phyloP scores from a whole-genome alignment of 2,888 invertebrate genomes.

The Octonoba sinensis region DNA sequence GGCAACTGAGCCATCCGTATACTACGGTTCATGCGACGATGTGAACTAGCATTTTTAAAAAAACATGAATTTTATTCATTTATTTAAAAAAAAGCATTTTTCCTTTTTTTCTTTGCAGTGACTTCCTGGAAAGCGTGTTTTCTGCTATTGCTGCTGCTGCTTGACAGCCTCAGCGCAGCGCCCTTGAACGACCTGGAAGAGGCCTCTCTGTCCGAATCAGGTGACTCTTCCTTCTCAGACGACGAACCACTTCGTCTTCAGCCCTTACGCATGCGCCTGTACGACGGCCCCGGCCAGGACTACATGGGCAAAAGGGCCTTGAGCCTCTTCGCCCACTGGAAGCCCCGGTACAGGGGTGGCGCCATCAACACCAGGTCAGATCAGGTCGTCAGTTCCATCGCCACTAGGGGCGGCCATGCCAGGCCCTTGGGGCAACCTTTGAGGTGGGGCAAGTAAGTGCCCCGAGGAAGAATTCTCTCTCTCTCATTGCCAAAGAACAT shows the following conservation, averaged over 20 bases:
- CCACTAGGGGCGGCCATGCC: conserved; percentile 31
- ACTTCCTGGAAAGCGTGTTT: conserved; percentile 25
- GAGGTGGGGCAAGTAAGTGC: conserved; percentile 35
- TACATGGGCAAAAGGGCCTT: conserved; percentile 42
- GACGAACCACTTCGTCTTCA: background rate
- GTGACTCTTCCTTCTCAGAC: conserved; percentile 22
- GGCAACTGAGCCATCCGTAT: no score
- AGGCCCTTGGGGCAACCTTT: conserved; percentile 51
- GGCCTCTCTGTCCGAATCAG: background rate
- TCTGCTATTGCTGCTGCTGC: conserved; percentile 18
- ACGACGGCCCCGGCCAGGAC: conserved; percentile 16
- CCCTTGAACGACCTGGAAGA: background rate
- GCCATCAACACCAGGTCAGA: conserved; percentile 54
- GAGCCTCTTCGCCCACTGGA: conserved; percentile 45
- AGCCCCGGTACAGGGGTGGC: conserved; percentile 24
- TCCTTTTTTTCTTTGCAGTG: conserved; percentile 19
- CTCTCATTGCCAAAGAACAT: background rate
- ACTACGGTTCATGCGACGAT: no score
- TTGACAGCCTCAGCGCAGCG: conserved; percentile 2
- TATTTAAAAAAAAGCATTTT: background rate
- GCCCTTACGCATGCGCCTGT: background rate
- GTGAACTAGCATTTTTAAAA: no score
- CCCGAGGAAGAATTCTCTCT: no score
- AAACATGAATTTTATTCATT: no score
- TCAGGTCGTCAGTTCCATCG: conserved; percentile 15